phyloP scores from a whole-genome alignment of 2,888 invertebrate species.

The Metacarcinus magister region DNA sequence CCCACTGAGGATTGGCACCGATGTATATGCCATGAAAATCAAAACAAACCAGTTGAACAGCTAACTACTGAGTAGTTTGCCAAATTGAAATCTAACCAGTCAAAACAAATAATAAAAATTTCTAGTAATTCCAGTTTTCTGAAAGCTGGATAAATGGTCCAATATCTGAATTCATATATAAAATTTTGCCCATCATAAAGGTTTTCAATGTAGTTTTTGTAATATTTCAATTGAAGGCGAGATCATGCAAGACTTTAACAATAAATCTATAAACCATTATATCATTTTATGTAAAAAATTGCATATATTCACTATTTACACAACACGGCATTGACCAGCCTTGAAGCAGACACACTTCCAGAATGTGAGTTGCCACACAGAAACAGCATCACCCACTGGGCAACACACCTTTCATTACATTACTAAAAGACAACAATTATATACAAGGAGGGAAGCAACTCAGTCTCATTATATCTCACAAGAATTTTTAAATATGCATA shows the following conservation, averaged over 20 bases:
- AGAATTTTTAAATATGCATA: not conserved
- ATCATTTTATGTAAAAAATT: slow-evolving; percentile 57
- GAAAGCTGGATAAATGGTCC: too few species aligned
- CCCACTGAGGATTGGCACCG: too few species aligned
- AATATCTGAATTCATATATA: slow-evolving; percentile 21
- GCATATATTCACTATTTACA: slow-evolving; percentile 65
- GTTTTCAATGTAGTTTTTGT: not conserved
- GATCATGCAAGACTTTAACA: slow-evolving; percentile 46
- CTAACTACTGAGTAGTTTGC: too few species aligned
- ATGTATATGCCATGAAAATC: too few species aligned
- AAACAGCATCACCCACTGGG: slow-evolving; percentile 22
- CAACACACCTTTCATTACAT: not conserved
- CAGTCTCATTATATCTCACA: not conserved
- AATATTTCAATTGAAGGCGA: slow-evolving; percentile 16
- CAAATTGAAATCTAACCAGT: too few species aligned
- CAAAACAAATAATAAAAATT: too few species aligned
- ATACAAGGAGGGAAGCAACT: slow-evolving; percentile 43
- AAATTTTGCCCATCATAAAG: not conserved
- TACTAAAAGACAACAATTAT: slow-evolving; percentile 16
- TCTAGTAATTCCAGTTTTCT: too few species aligned
- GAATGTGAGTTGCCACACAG: not conserved
- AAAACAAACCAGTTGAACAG: too few species aligned
- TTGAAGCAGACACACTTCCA: not conserved
- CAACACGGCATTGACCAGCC: slow-evolving; percentile 34
- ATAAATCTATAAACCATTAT: slow-evolving; percentile 27